A percentile compares a stretch with the other conserved stretches of the same genome.
Conservation (phyloP, 2,797 vertebrate species). For the Bucorvus abyssinicus region DNA sequence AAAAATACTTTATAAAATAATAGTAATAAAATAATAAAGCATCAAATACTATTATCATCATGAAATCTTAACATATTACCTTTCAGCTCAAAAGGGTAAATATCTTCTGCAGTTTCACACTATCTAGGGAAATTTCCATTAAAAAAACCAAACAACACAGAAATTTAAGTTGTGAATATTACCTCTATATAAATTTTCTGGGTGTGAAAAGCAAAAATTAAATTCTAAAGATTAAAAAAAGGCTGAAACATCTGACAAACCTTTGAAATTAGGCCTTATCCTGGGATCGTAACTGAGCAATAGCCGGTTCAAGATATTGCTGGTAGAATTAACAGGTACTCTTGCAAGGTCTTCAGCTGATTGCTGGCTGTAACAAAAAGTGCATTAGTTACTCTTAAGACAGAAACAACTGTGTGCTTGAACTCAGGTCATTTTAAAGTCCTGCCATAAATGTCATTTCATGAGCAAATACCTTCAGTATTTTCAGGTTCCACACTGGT, state of each 20-base stretch:
- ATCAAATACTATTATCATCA: neutral
- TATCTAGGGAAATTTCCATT: neutral
- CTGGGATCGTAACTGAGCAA: constrained; percentile 94
- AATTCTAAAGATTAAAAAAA: neutral
- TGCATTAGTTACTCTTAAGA: neutral
- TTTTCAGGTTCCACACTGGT: neutral
- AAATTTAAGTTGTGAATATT: neutral
- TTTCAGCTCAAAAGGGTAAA: neutral
- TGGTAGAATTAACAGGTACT: constrained; percentile 94
- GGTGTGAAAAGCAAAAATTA: neutral
- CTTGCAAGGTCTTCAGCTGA: constrained; percentile 93
- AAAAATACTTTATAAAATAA: neutral
- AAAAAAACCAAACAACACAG: neutral
- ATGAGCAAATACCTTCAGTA: fast-evolving
- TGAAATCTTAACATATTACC: neutral
- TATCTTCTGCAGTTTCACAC: neutral
- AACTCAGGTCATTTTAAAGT: neutral
- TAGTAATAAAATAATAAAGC: neutral
- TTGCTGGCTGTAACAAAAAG: constrained; percentile 80
- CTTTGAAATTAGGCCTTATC: constrained; percentile 99
- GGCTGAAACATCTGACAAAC: constrained; percentile 71
- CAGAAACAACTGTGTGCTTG: neutral
- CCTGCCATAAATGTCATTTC: neutral
- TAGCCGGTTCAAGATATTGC: constrained; percentile 96
- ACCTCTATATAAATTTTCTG: neutral